Evolutionary conservation across 2,888 invertebrate genomes (phyloP).

Genomic region (Galerucella nymphaeae): DNA sequence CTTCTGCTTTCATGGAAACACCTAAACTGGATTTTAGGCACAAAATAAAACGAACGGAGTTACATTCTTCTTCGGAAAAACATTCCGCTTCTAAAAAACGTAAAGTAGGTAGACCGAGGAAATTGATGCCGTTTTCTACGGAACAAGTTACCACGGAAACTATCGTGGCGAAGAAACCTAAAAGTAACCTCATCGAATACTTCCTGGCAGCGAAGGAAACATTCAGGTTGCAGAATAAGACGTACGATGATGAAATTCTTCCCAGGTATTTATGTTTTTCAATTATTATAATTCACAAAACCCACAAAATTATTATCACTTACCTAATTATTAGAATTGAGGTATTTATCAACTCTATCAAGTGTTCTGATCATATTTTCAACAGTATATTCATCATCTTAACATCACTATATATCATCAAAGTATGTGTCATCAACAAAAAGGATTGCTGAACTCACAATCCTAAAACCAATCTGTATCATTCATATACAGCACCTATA

Average conservation of each 20-base stretch:
- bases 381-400: too few relatives aligned
- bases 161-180: slow-evolving; percentile 84
- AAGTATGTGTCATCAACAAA: too few relatives aligned
- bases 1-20: slow-evolving; percentile 61
- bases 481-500: too few relatives aligned
- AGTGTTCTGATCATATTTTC: too few relatives aligned
- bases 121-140: slow-evolving; percentile 69
- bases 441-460: too few relatives aligned
- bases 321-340: too few relatives aligned
- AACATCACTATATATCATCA: too few relatives aligned
- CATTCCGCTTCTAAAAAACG: slow-evolving; percentile 76
- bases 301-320: too few relatives aligned
- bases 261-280: slow-evolving; percentile 54
- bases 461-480: too few relatives aligned
- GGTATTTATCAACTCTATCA: too few relatives aligned
- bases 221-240: slow-evolving; percentile 65
- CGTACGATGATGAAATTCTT: slow-evolving; percentile 67
- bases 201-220: slow-evolving; percentile 74
- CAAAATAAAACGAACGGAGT: slow-evolving; percentile 45
- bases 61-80: slow-evolving; percentile 47
- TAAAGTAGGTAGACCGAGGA: slow-evolving; percentile 84
- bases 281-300: neutral
- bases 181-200: slow-evolving; percentile 75
- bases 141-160: slow-evolving; percentile 78
- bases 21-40: slow-evolving; percentile 47